phyloP scores from a whole-genome alignment of 2,888 invertebrate species.

The Orthonychiurus folsomi region DNA sequence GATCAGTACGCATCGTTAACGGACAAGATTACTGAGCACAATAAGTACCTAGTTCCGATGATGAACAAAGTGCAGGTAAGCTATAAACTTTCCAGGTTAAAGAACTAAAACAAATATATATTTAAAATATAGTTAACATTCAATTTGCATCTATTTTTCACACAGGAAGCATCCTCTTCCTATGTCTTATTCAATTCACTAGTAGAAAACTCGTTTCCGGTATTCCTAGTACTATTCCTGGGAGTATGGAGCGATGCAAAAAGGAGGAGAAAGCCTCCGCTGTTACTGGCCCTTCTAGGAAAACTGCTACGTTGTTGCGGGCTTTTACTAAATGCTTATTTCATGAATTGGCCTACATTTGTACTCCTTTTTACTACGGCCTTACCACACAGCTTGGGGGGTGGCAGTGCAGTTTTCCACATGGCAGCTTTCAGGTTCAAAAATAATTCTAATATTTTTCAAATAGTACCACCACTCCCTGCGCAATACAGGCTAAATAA shows the following conservation, averaged over 20 bases:
- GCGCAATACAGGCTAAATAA: not conserved
- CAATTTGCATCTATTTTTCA: not conserved
- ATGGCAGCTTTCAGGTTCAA: conserved; percentile 40
- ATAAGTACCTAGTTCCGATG: conserved; percentile 25
- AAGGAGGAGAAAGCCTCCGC: conserved; percentile 34
- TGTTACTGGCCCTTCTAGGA: conserved; percentile 34
- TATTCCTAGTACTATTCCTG: conserved; percentile 38
- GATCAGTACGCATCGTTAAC: conserved; percentile 24
- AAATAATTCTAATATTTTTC: not conserved
- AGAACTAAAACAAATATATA: no score
- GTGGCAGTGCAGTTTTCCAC: conserved; percentile 37
- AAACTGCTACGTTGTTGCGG: conserved; percentile 37
- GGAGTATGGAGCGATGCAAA: conserved; percentile 39
- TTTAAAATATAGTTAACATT: conserved; percentile 1
- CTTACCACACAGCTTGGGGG: conserved; percentile 37
- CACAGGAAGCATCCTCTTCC: conserved; percentile 31
- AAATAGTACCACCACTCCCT: no score
- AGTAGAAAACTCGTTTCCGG: conserved; percentile 39
- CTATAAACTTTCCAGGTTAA: no score
- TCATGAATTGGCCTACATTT: conserved; percentile 35
- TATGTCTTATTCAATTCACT: conserved; percentile 38
- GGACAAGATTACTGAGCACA: conserved; percentile 7
- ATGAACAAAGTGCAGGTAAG: conserved; percentile 37
- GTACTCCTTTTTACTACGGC: conserved; percentile 34
- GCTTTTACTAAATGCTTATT: conserved; percentile 35